Evolutionary conservation across 2,888 invertebrate species (phyloP), one percentile per base, ranked within the genome.

Genomic region (Eudemis profundana): DNA sequence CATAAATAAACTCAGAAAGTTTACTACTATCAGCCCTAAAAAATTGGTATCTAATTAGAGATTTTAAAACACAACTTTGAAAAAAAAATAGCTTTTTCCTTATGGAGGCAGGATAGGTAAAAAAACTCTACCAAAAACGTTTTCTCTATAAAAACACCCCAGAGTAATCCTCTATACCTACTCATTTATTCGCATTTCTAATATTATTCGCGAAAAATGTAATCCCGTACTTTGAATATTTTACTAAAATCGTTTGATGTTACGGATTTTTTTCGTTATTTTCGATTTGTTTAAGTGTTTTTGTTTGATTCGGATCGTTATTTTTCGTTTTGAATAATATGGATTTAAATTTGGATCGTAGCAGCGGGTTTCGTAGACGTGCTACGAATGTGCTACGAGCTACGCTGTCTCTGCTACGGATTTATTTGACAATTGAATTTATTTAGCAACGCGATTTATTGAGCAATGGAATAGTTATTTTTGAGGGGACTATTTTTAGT

Each of bases 201-300:
- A 59, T 65, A 65, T 53, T 65, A 65, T 59, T 65, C 51, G 14
- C 19, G 3, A 65, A 65, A 60, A 59, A 57, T 42, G 40, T 57
- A 65, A 65, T 65, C 59, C 49, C 14, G 23, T 23, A 15, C 59
- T 59, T 29, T 44, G 65, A 65, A 65, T 65, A 60, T 59, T 65
- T 60, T 53, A 47, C n/a, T 38, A 14, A 53, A 47, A 29, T 1
- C 57, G 63, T 65, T 65, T 65, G 65, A 65, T 53, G 65, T 64
- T 15, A 44, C 44, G 29, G n/a, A 17, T 40, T 62, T 40, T 17
- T 23, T 0, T 33, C 4, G n/a, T 14, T n/a, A 19, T 56, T 63
- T 57, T 50, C 36, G 23, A 44, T 57, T 57, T 29, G 23, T 36
- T 17, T 36, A 57, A 63, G 49, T 57, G 56, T 50, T 64, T 49